Conservation (phyloP, 2,888 invertebrate genomes). For the Luperina nickerlii region DNA sequence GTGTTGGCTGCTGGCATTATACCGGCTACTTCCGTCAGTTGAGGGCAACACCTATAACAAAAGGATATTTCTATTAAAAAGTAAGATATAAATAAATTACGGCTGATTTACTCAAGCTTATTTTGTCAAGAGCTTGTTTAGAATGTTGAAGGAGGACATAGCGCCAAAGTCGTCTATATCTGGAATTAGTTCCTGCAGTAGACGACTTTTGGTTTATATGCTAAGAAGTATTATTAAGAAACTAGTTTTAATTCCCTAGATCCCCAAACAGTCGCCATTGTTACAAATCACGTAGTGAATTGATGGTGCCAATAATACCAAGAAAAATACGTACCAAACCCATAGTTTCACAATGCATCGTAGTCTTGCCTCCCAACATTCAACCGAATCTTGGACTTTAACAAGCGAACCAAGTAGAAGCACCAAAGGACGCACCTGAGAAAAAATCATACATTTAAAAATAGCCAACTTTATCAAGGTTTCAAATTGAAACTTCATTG, state of each 20-base stretch:
- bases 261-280: not conserved
- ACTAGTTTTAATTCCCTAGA: not conserved
- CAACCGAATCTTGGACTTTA: conserved; percentile 95
- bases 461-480: not conserved
- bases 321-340: conserved; percentile 82
- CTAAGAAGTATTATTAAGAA: not conserved
- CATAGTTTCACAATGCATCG: conserved; percentile 97
- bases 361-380: conserved; percentile 98
- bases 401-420: conserved; percentile 96
- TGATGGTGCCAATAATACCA: no score
- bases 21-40: conserved; percentile 87
- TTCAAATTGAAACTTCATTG: not conserved
- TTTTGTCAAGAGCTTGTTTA: not conserved
- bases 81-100: not conserved
- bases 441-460: conserved; percentile 13
- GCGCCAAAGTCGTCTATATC: not conserved
- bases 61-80: not conserved
- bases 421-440: conserved; percentile 96
- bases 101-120: not conserved
- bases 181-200: not conserved
- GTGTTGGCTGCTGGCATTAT: conserved; percentile 84
- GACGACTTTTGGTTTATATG: not conserved
- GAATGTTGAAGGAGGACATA: not conserved
- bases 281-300: not conserved
- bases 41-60: conserved; percentile 85